Evolutionary conservation across 1,140 invertebrate genomes (phyloP).

Genomic region (Leptinotarsa lineolata): DNA sequence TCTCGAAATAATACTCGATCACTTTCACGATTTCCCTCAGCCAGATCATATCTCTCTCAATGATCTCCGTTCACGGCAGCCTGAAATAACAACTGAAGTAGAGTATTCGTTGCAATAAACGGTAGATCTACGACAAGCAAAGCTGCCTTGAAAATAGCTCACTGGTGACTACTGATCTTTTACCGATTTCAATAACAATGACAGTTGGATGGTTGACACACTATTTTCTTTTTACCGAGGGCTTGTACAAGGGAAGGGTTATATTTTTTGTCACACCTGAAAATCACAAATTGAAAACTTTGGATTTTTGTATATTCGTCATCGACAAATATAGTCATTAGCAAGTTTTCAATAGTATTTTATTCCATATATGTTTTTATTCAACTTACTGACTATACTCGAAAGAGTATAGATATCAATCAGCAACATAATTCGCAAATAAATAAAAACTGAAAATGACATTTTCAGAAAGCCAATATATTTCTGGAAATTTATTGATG

Average conservation of each 20-base stretch:
- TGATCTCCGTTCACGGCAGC: slow-evolving; percentile 13
- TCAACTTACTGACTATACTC: too few species aligned
- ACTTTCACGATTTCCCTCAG: not conserved
- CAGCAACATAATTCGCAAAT: too few species aligned
- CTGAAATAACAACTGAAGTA: slow-evolving; percentile 20
- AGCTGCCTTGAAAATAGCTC: slow-evolving; percentile 15
- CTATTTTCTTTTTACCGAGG: not conserved
- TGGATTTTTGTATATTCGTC: too few species aligned
- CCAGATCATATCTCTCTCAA: not conserved
- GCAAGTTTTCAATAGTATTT: too few species aligned
- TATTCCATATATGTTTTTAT: too few species aligned
- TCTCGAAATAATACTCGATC: slow-evolving; percentile 1
- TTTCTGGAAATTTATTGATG: too few species aligned
- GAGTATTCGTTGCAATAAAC: not conserved
- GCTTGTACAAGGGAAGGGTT: not conserved
- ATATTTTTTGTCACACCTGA: too few species aligned
- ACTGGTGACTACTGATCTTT: slow-evolving; percentile 14
- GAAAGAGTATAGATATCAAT: too few species aligned
- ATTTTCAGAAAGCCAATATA: too few species aligned
- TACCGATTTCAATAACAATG: slow-evolving; percentile 19
- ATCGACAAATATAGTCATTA: too few species aligned
- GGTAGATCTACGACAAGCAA: slow-evolving; percentile 10
- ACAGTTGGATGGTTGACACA: not conserved
- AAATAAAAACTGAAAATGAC: too few species aligned
- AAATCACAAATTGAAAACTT: too few species aligned